Base-by-base conservation (phyloP, 2,113 vertebrate genomes). In the Colaptes auratus region DNA sequence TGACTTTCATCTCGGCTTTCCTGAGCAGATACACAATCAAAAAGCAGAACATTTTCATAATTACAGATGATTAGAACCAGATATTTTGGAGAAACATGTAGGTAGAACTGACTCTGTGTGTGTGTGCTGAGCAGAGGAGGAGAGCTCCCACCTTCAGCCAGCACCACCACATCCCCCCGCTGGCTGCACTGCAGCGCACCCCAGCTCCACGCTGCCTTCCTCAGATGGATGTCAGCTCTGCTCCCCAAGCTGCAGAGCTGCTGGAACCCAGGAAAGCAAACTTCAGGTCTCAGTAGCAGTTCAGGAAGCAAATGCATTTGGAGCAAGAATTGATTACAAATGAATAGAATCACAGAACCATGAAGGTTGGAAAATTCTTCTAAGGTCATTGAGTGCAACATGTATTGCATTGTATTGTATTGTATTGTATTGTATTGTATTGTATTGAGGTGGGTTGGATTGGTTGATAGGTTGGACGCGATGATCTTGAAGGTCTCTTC, bases 1-100 rank as follows among this genome's bases (percentile, higher is more conserved):
- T 95, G 91, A 94, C 86, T 97, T 97, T 96, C 81, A 96, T 87
- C 58, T 92, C 19, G 17, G 72, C 70, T 97, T 97, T 66, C 79
- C 90, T 59, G 81, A 97, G 71, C 70, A 94, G 36, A 94, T 59
- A 69, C 59, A 75, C 36, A 76, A 88, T 73, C 83, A 93, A 86
- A 94, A 92, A 85, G 71, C 39, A 85, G n/a, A 80, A 87, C 65
- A 90, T 95, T 93, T 92, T 84, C 87, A 96, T 93, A 94, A 96
- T 91, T 95, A 95, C 73, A 94, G 82, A 79, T 92, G 21, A 94
- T 93, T 90, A 92, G 92, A 93, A 89, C 1, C 70, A 64, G 92
- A 21, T 28, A 56, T 16, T 83, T 82, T 24, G 80, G 23, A 52
- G 71, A 36, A 92, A 59, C 20, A 24, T 63, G 66, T 30, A 46